These are phyloP conservation scores for Oscheius sp. DNA, from an alignment of 2,888 invertebrate genomes.

Conservation along the genomic window DNA sequence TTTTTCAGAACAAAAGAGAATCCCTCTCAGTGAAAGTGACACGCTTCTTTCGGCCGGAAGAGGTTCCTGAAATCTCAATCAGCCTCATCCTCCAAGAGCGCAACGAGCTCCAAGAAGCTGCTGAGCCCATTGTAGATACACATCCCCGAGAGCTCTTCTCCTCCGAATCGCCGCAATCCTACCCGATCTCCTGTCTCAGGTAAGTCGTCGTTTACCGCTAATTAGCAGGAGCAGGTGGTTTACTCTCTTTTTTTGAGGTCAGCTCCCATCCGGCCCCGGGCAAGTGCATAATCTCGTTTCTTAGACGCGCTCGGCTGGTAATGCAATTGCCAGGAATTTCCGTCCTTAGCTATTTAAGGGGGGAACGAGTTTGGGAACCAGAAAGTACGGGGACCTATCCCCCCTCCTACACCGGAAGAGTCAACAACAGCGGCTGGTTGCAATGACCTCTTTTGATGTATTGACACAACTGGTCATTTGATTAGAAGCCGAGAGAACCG, in stretches of 20 bases:
- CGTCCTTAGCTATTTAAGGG: slow-evolving; percentile 20
- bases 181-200: slow-evolving; percentile 74
- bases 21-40: slow-evolving; percentile 74
- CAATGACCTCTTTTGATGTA: neutral
- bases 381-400: neutral
- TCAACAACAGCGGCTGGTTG: too few species aligned
- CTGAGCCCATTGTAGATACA: slow-evolving; percentile 23
- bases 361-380: neutral
- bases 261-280: neutral
- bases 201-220: too few species aligned
- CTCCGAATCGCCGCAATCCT: slow-evolving; percentile 74
- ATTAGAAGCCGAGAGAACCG: too few species aligned
- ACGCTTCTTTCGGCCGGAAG: slow-evolving; percentile 75
- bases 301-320: slow-evolving; percentile 29
- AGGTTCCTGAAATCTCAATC: slow-evolving; percentile 73
- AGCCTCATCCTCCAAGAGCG: slow-evolving; percentile 56
- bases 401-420: too few species aligned
- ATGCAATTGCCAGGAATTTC: slow-evolving; percentile 28
- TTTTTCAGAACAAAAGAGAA: slow-evolving; percentile 74
- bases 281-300: slow-evolving; percentile 28
- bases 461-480: slow-evolving; percentile 1
- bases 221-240: too few species aligned
- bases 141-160: slow-evolving; percentile 73
- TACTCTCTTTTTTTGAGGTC: neutral
- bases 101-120: slow-evolving; percentile 13